phyloP scores from a whole-genome alignment of 2,888 invertebrate genomes.

The Bimastos eiseni region DNA sequence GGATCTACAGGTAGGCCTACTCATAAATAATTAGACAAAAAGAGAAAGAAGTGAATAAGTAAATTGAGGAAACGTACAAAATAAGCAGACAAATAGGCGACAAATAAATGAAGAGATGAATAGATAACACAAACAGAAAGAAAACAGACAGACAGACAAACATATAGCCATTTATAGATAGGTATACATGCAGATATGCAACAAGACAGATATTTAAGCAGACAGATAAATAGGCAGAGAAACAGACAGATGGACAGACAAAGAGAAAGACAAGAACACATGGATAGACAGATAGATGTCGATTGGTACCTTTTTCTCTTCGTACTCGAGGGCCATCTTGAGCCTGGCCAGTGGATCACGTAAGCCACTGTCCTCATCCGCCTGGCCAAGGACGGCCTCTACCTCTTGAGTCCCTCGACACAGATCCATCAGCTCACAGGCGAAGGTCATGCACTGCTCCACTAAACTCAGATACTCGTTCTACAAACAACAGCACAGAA shows the following conservation, averaged over 20 bases:
- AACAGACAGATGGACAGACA: not conserved
- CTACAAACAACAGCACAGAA: constrained; percentile 52
- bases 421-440: constrained; percentile 64
- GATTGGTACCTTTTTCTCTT: constrained; percentile 70
- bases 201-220: too few species aligned
- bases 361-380: constrained; percentile 65
- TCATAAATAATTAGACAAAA: too few species aligned
- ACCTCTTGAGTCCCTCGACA: constrained; percentile 74
- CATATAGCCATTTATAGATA: not conserved
- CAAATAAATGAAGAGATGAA: too few species aligned
- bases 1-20: too few species aligned
- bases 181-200: too few species aligned
- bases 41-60: too few species aligned
- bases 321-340: constrained; percentile 72
- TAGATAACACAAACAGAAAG: too few species aligned
- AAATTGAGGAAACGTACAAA: too few species aligned
- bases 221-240: too few species aligned
- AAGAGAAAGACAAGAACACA: not conserved
- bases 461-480: constrained; percentile 69
- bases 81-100: not conserved
- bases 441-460: constrained; percentile 63
- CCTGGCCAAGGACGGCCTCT: constrained; percentile 69
- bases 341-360: constrained; percentile 71
- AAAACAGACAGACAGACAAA: not conserved
- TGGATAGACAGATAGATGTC: not conserved